phyloP scores from a whole-genome alignment of 2,113 vertebrate species.

The Prochilodus magdalenae region DNA sequence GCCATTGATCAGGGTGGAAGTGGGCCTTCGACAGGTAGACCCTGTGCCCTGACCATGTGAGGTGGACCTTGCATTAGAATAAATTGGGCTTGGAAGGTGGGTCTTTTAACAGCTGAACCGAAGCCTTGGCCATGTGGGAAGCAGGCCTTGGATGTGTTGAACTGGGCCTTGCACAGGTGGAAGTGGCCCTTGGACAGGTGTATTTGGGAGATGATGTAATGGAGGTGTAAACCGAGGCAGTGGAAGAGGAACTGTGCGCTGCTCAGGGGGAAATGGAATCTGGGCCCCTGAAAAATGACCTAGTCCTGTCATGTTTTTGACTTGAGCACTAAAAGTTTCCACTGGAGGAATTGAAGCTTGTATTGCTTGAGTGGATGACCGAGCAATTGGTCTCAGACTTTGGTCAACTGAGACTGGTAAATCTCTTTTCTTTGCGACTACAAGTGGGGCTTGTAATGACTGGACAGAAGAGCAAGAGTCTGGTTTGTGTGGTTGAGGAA shows the following conservation, averaged over 20 bases:
- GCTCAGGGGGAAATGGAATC: constrained; percentile 1
- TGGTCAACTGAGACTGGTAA: not conserved
- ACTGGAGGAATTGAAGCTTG: constrained; percentile 3
- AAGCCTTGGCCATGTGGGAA: too few relatives aligned
- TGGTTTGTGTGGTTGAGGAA: constrained; percentile 4
- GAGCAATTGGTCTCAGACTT: not conserved
- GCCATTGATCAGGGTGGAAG: too few relatives aligned
- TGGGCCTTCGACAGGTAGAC: too few relatives aligned
- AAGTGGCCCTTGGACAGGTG: constrained; percentile 5
- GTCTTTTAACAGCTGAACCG: too few relatives aligned
- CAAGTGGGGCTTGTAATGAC: not conserved
- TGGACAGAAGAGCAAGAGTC: constrained; percentile 1
- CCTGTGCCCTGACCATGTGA: too few relatives aligned
- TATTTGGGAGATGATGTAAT: not conserved
- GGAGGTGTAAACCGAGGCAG: constrained; percentile 9
- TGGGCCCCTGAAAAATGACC: not conserved
- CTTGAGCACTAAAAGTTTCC: not conserved
- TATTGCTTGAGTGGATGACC: constrained; percentile 8
- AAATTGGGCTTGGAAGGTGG: too few relatives aligned
- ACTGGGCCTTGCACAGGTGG: not conserved
- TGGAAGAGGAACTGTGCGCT: constrained; percentile 11
- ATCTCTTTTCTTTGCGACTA: constrained; percentile 23
- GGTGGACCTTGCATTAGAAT: too few relatives aligned
- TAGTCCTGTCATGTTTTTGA: constrained; percentile 19
- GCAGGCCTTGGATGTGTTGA: not conserved